Base-by-base conservation (phyloP, 1,140 invertebrate genomes). In the Lepidostoma basale region DNA sequence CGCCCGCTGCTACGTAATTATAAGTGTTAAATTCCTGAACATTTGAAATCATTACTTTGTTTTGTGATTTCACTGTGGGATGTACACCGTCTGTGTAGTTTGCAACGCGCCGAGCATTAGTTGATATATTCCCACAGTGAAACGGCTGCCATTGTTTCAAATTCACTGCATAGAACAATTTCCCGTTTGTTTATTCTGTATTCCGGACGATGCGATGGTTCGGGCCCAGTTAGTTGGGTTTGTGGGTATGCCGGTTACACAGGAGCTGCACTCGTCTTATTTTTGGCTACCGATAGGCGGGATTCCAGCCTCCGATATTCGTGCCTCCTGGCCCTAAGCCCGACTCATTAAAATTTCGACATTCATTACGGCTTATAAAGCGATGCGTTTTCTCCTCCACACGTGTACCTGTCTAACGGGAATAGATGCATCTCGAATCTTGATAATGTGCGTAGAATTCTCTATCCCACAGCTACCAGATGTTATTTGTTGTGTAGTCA, bases 201-300 rank as follows among this genome's bases (percentile, higher is more conserved):
- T n/a, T n/a, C n/a, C n/a, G n/a, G n/a, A n/a, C n/a, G n/a, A n/a
- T n/a, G 20, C 0, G 5, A n/a, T 20, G 12, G 14, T 33, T 36
- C 16, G 52, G 52, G 30, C 28, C 12, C 14, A 56, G 30, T 39
- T 56, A 56, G 33, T 56, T 18, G 52, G 26, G 33, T 49, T 49
- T 62, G 16, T 47, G 30, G 16, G 62, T 47, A 20, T 64, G 62
- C 62, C 33, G 20, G 45, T 52, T 52, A 64, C 54, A 64, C 62
- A 18, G 62, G 59, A 45, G 45, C 26, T 64, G 62, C 45, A 54
- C 30, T 14, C 22, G 40, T 62, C 45, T 64, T 64, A 54, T 54
- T 64, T 64, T 49, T 49, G 45, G 62, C 62, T 64, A 23, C 62
- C 36, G 62, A 64, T 64, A 45, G 54, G 39, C 54, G 44, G 54